Base-by-base conservation (phyloP, 1,140 invertebrate species). In the Laupala kohalensis region DNA sequence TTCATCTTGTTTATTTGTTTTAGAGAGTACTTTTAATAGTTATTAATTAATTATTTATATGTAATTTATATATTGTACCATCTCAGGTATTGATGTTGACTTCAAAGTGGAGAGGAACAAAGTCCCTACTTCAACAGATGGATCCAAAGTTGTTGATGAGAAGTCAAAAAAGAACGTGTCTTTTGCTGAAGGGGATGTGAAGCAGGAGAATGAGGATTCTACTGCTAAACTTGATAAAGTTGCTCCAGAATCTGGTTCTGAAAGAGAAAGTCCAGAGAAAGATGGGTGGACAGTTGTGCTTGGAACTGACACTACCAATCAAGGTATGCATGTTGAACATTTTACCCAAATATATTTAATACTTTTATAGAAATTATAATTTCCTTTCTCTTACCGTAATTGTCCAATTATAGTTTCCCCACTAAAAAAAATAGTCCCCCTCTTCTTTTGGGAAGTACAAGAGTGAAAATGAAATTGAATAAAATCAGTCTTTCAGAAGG, bases 81-180 rank as follows among this genome's bases (percentile, higher is more conserved):
- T 68, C n/a, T 29, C 25, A 72, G 71, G 71, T 4, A 72, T 72
- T 62, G 71, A 67, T 68, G 71, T 72, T 24, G 67, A 72, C 53
- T 26, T 72, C 13, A 64, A 68, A 23, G 65, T 72, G n/a, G 63
- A 53, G 25, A 68, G 19, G 15, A 68, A 26, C 29, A 53, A 72
- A 25, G 27, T 5, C 6, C 6, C 27, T 30, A 25, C 62, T 3
- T 68, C 67, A 68, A 6, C 27, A n/a, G 4, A 4, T 3, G 28
- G 53, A 37, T 6, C 65, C 37, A 13, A 72, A 29, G 24, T 30
- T 2, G 6, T 26, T 19, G 4, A 25, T 23, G n/a, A 68, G 2
- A 68, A 67, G 23, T 15, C 3, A 13, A 62, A 27, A 15, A 68
- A 72, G 24, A 67, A 66, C 9, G 30, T 53, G 13, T 25, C 69